Evolutionary conservation across 2,888 invertebrate genomes (phyloP).

Genomic region (Neocrepidodera transversa): DNA sequence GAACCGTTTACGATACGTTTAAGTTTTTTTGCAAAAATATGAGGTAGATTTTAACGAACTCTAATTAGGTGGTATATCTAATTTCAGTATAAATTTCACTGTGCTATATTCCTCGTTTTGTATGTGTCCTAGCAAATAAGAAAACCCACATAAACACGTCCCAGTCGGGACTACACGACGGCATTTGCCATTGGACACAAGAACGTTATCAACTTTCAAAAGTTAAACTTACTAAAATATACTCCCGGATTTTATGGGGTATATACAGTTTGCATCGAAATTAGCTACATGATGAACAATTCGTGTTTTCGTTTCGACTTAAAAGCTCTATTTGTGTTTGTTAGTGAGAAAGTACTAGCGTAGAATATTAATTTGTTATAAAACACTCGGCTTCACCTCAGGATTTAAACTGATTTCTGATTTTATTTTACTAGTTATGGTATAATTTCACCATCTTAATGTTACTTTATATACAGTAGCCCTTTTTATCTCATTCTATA

Average conservation of each 20-base stretch:
- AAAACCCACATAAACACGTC: constrained; percentile 20
- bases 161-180: not conserved
- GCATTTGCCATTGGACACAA: constrained; percentile 13
- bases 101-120: constrained; percentile 5
- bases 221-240: constrained; percentile 26
- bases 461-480: not conserved
- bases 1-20: no score
- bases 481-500: constrained; percentile 4
- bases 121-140: constrained; percentile 7
- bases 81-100: not conserved
- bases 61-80: no score
- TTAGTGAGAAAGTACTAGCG: not conserved
- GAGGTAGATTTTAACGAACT: no score
- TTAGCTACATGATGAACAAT: constrained; percentile 29
- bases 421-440: not conserved
- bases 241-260: constrained; percentile 23
- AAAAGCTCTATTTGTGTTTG: constrained; percentile 18
- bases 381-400: not conserved
- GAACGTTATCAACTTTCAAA: constrained; percentile 24
- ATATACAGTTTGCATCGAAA: constrained; percentile 29
- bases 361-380: not conserved
- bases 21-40: no score
- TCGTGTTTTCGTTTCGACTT: constrained; percentile 16
- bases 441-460: not conserved
- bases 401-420: no score